Conservation (phyloP, 2,797 vertebrate genomes). For the Acanthornis magna region DNA sequence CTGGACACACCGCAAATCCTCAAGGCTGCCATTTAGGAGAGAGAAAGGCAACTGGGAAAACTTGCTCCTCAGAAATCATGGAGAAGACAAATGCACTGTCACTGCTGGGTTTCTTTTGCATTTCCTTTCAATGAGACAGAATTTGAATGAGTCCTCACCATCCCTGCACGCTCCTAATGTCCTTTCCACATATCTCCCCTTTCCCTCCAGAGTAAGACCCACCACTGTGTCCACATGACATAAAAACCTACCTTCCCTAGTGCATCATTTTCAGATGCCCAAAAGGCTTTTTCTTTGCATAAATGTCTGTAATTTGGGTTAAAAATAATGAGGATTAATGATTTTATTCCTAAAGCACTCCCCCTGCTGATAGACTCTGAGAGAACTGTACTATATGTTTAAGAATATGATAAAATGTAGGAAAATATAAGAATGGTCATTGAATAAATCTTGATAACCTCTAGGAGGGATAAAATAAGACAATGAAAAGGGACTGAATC, state of each 20-base stretch:
- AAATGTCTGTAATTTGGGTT: background rate
- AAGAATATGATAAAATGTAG: background rate
- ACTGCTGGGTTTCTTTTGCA: background rate
- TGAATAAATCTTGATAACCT: background rate
- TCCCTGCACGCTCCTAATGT: background rate
- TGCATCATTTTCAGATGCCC: background rate
- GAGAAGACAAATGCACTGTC: background rate
- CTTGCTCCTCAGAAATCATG: background rate
- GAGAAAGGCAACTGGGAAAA: background rate
- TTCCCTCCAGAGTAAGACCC: background rate
- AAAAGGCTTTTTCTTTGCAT: background rate
- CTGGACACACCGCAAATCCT: background rate
- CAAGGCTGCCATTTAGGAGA: background rate
- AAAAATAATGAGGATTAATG: constrained; percentile 12
- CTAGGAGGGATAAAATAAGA: background rate
- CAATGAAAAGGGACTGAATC: background rate
- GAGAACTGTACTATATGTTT: background rate
- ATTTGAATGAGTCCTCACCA: background rate
- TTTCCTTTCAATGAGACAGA: background rate
- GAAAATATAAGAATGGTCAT: background rate
- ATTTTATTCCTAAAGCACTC: constrained; percentile 39
- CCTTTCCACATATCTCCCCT: background rate
- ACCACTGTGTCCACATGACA: background rate
- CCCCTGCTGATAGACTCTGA: constrained; percentile 31
- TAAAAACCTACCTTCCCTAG: background rate